These are phyloP conservation scores for Stichodactyla helianthus DNA, from an alignment of 64 coral and sea anemone species.

Conservation along the genomic window DNA sequence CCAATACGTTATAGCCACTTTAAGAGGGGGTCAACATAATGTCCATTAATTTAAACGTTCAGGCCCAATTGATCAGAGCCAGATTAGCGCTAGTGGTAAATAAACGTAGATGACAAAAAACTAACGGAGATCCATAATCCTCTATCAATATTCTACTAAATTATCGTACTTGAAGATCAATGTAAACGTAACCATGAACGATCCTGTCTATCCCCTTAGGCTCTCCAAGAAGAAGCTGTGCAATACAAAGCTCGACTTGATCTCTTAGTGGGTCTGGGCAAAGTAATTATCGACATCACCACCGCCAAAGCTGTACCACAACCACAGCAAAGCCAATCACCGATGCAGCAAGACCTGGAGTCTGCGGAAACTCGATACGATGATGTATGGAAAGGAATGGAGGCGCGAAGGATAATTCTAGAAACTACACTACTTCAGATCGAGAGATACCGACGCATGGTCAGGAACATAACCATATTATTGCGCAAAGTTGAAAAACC, in stretches of 20 bases:
- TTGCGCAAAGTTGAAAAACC: constrained; percentile 57
- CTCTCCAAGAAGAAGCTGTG: constrained; percentile 88
- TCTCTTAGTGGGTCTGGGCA: constrained; percentile 81
- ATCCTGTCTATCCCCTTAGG: constrained; percentile 13
- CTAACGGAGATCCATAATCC: too few species aligned
- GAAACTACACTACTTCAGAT: constrained; percentile 80
- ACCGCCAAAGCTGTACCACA: constrained; percentile 31
- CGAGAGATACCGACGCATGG: constrained; percentile 81
- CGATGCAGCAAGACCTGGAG: constrained; percentile 68
- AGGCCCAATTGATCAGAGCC: too few species aligned
- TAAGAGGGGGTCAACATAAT: too few species aligned
- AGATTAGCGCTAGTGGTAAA: too few species aligned
- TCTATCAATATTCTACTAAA: too few species aligned
- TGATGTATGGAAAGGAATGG: constrained; percentile 81
- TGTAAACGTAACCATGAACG: too few species aligned
- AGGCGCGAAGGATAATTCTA: constrained; percentile 64
- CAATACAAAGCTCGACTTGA: constrained; percentile 94
- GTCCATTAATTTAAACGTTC: too few species aligned
- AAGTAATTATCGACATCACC: constrained; percentile 92
- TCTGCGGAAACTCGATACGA: constrained; percentile 77
- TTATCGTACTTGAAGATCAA: too few species aligned
- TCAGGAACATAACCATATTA: constrained; percentile 62
- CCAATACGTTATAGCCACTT: too few species aligned
- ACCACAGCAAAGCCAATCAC: constrained; percentile 31
- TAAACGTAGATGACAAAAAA: too few species aligned